Evolutionary conservation across 2,888 invertebrate genomes (phyloP).

Genomic region (Galeopsomyia nigrocyanea): DNA sequence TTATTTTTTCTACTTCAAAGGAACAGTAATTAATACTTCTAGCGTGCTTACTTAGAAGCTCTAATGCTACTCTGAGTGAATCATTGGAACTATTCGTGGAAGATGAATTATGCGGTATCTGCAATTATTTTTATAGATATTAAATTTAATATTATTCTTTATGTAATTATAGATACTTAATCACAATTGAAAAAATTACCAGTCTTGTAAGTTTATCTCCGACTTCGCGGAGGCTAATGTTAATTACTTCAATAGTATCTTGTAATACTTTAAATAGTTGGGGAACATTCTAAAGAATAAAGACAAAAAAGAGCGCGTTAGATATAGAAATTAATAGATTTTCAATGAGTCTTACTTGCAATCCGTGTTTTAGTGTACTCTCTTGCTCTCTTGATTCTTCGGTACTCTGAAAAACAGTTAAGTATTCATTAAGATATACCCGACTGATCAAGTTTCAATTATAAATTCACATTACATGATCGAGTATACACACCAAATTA

Average conservation of each 20-base stretch:
- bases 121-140: conserved; percentile 36
- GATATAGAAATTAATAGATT: background rate
- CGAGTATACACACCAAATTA: conserved; percentile 52
- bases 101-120: conserved; percentile 53
- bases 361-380: conserved; percentile 4
- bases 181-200: conserved; percentile 43
- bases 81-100: conserved; percentile 42
- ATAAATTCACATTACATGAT: background rate
- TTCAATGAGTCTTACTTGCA: conserved; percentile 11
- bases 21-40: conserved; percentile 55
- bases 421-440: background rate
- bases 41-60: conserved; percentile 55
- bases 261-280: conserved; percentile 56
- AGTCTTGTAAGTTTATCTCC: conserved; percentile 54
- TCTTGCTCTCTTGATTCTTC: conserved; percentile 14
- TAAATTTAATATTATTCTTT: conserved; percentile 20
- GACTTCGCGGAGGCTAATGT: conserved; percentile 54
- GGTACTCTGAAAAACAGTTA: conserved; percentile 1
- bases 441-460: too few species aligned
- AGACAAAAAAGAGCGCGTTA: background rate
- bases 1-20: conserved; percentile 59
- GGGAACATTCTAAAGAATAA: conserved; percentile 51
- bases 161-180: conserved; percentile 6
- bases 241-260: conserved; percentile 55
- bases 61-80: conserved; percentile 49